These are phyloP conservation scores for Onychorhynchus coronatus DNA, from an alignment of 2,113 vertebrate species.

Conservation along the genomic window DNA sequence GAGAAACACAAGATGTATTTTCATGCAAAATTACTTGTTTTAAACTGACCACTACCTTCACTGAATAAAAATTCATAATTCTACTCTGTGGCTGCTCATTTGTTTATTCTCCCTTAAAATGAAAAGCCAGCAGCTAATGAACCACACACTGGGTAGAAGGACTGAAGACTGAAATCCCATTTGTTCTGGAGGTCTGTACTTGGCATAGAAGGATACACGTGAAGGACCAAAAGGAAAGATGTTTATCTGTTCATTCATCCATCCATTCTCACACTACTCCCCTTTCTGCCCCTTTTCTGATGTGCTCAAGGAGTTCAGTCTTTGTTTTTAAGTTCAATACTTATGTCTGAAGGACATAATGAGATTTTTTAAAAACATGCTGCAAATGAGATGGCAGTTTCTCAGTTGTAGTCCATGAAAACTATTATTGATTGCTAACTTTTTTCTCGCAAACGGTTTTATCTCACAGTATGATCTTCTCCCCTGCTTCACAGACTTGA, in stretches of 20 bases:
- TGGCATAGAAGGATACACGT: background rate
- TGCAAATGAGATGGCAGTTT: background rate
- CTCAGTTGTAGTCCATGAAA: conserved; percentile 8
- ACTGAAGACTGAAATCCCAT: background rate
- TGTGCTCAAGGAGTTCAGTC: background rate
- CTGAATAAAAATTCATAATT: conserved; percentile 28
- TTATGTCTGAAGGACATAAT: background rate
- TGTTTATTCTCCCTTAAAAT: conserved; percentile 22
- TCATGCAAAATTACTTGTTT: conserved; percentile 29
- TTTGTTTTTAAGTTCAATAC: background rate
- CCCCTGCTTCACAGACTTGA: background rate
- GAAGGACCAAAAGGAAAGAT: background rate
- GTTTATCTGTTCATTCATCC: background rate
- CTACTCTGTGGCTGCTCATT: conserved; percentile 5
- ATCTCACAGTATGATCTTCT: background rate
- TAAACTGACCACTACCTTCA: background rate
- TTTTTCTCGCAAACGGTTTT: background rate
- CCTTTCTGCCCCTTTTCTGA: background rate
- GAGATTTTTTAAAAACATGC: background rate
- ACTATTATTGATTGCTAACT: conserved; percentile 23
- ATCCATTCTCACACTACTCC: background rate
- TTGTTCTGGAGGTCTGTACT: background rate
- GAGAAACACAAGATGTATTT: background rate
- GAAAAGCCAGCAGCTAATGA: background rate
- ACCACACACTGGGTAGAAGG: background rate